Evolutionary conservation across 2,113 vertebrate genomes (phyloP), one percentile per base, ranked within the genome.

Genomic region (Phainopepla nitens): DNA sequence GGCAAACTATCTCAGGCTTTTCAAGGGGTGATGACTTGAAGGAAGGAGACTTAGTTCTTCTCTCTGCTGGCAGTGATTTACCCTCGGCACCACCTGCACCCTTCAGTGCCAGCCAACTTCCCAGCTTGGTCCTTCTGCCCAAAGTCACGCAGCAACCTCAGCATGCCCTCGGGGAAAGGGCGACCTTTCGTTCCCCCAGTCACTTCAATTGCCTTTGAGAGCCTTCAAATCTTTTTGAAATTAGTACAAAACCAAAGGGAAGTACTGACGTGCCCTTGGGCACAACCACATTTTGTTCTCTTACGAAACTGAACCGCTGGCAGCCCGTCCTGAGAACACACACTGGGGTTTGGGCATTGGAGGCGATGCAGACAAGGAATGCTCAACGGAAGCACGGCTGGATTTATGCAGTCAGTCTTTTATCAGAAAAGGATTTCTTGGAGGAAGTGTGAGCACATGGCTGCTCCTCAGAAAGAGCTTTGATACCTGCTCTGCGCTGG

Each of bases 211-310:
- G 84, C 50, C 92, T 90, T 50, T 47, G 54, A 83, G 66, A 95
- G n/a, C 79, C 28, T 54, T 42, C 78, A 88, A 20, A 85, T 62
- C 78, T 80, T 57, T 82, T 70, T 90, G 82, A 90, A 88, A 91
- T 36, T 22, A 76, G 50, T 35, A 61, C 75, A 79, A 41, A 94
- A 29, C 62, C 51, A 8, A 85, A 60, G 75, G 91, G 84, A 94
- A 94, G 84, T 51, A 71, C 73, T 82, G 91, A 75, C 10, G 14
- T 11, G 78, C 92, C 92, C 94, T 75, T 7, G 79, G 73, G 89
- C 94, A 45, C 7, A 65, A 89, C 82, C 78, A 49, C 33, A 45
- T 72, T 72, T 39, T 77, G 54, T 58, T 72, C 78, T 54, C 61
- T 91, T 89, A 60, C 1, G 2, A 89, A 94, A 91, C 19, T 5